A percentile compares a stretch with the other conserved stretches of the same genome.
These are phyloP conservation scores for Acanthornis magna DNA, from an alignment of 2,797 vertebrate species.

Conservation along the genomic window DNA sequence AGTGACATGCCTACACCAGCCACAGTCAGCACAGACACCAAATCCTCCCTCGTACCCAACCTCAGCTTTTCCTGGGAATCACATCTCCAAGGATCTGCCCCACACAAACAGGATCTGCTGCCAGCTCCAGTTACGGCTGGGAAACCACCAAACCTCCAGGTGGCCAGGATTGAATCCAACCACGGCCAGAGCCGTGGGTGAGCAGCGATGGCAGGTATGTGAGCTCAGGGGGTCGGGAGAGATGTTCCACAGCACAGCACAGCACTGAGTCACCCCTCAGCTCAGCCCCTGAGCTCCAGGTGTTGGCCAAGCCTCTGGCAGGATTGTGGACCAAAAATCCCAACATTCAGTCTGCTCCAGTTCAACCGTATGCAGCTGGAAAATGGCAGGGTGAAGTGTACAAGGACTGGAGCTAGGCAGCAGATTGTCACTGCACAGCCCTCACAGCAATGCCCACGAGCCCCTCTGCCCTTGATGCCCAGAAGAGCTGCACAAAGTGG, in stretches of 20 bases:
- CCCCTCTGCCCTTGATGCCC: not conserved
- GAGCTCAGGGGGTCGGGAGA: not conserved
- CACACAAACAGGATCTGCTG: not conserved
- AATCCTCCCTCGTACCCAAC: not conserved
- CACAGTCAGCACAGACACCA: not conserved
- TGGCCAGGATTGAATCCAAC: not conserved
- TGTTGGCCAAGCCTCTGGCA: not conserved
- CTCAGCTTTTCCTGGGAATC: not conserved
- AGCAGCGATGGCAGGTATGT: not conserved
- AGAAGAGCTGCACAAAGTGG: not conserved
- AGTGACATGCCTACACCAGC: not conserved
- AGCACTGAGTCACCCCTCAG: not conserved
- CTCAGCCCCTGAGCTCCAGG: not conserved
- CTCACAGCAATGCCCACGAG: not conserved
- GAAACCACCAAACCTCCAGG: not conserved
- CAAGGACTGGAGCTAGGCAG: not conserved
- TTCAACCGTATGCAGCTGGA: fast-evolving
- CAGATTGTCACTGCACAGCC: not conserved
- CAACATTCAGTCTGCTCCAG: not conserved
- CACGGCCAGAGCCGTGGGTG: fast-evolving
- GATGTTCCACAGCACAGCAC: not conserved
- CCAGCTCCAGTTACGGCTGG: not conserved
- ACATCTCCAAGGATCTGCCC: not conserved
- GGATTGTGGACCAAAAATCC: not conserved
- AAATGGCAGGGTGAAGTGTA: not conserved